These are phyloP conservation scores for Alethe diademata DNA, from an alignment of 2,113 vertebrate genomes.

Conservation along the genomic window DNA sequence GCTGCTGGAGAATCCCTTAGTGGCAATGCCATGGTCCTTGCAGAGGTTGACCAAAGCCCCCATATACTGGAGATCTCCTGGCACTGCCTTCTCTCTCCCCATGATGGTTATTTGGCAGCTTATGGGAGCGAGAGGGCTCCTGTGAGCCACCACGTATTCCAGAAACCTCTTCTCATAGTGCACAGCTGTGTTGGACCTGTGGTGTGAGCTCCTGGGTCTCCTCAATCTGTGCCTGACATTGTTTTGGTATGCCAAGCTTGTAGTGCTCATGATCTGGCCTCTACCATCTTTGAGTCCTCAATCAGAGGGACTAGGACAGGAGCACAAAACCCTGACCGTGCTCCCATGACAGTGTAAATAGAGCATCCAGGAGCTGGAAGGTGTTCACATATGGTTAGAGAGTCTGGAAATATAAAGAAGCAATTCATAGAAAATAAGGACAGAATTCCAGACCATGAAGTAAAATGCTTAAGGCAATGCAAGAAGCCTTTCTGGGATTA, in stretches of 20 bases:
- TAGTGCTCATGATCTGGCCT: background rate
- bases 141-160: background rate
- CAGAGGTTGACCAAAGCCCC: background rate
- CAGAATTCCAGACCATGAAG: background rate
- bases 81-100: background rate
- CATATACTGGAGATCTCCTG: background rate
- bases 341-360: background rate
- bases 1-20: background rate
- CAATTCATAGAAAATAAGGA: background rate
- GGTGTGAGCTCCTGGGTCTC: background rate
- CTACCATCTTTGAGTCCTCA: background rate
- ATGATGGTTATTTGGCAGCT: background rate
- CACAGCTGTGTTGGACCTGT: fast-evolving
- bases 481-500: background rate
- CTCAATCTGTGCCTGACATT: background rate
- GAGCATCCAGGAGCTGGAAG: background rate
- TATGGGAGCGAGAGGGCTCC: fast-evolving
- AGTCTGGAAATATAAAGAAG: background rate
- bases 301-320: background rate
- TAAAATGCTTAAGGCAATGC: background rate
- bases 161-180: background rate
- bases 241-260: background rate
- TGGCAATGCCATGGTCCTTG: background rate
- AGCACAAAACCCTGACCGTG: background rate
- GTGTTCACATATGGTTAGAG: background rate